These are phyloP conservation scores for Ypsolopha scabrella DNA, from an alignment of 2,888 invertebrate species.

Conservation along the genomic window DNA sequence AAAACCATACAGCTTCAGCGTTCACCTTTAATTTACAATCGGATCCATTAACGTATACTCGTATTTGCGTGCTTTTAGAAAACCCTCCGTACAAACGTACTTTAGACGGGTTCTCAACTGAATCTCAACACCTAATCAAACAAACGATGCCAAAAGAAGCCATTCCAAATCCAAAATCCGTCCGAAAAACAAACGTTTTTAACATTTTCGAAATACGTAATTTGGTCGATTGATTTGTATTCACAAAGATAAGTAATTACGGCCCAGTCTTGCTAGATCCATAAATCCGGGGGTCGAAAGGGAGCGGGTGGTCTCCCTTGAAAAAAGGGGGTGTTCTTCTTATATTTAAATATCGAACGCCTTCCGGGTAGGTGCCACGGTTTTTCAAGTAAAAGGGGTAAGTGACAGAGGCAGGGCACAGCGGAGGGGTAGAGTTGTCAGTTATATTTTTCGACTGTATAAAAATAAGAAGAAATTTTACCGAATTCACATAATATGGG, in stretches of 20 bases:
- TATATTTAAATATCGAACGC: constrained; percentile 71
- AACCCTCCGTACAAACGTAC: too few species aligned
- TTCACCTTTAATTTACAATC: too few species aligned
- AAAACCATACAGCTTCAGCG: too few species aligned
- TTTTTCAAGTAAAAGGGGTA: constrained; percentile 71
- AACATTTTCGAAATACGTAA: constrained; percentile 4
- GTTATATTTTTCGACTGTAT: too few species aligned
- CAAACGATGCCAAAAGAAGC: too few species aligned
- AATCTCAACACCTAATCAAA: too few species aligned
- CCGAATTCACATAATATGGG: too few species aligned
- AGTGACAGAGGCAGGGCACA: constrained; percentile 65
- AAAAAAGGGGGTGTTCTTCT: constrained; percentile 68
- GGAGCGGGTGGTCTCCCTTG: constrained; percentile 38
- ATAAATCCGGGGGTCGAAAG: constrained; percentile 45
- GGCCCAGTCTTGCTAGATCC: constrained; percentile 59
- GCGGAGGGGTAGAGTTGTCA: constrained; percentile 21
- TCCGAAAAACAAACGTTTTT: constrained; percentile 14
- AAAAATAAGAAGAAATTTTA: too few species aligned
- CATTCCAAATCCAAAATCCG: constrained; percentile 2
- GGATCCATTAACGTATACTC: too few species aligned
- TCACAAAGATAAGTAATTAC: constrained; percentile 69
- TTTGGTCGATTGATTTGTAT: constrained; percentile 62
- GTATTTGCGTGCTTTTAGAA: too few species aligned
- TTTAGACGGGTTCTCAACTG: too few species aligned
- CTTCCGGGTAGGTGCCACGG: constrained; percentile 71